These are phyloP conservation scores for Hyalella azteca DNA, from an alignment of 2,888 invertebrate genomes.

Conservation along the genomic window DNA sequence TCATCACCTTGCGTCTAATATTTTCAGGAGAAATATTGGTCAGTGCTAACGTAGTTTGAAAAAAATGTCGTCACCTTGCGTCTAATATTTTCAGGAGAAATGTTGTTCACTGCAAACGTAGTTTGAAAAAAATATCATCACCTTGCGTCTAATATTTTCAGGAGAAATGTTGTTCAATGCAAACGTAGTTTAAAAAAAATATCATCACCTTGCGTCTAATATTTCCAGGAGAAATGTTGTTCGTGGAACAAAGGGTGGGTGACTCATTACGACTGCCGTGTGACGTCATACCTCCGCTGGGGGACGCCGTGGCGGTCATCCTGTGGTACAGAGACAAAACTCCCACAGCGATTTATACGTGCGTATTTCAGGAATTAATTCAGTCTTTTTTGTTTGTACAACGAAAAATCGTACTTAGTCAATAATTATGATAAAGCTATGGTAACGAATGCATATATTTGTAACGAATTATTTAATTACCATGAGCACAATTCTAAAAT, in stretches of 20 bases:
- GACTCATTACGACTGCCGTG: conserved; percentile 46
- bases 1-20: not conserved
- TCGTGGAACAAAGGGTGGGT: conserved; percentile 43
- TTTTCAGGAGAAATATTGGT: conserved; percentile 22
- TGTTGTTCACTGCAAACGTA: not conserved
- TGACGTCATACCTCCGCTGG: conserved; percentile 44
- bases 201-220: too few species aligned
- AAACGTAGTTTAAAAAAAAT: too few species aligned
- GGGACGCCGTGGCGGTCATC: conserved; percentile 48
- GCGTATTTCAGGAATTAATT: too few species aligned
- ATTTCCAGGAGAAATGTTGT: conserved; percentile 32
- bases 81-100: not conserved
- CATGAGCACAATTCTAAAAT: too few species aligned
- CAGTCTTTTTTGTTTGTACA: too few species aligned
- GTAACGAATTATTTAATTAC: too few species aligned
- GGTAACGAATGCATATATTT: too few species aligned
- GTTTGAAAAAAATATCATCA: not conserved
- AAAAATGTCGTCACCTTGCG: not conserved
- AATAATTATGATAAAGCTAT: too few species aligned
- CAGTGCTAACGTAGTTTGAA: not conserved
- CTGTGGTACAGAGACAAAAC: conserved; percentile 52
- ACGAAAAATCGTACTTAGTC: too few species aligned
- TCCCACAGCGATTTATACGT: conserved; percentile 53
- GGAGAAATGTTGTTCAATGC: conserved; percentile 33
- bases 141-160: not conserved